Evolutionary conservation across 2,888 invertebrate species (phyloP).

Genomic region (Callinectes sapidus): DNA sequence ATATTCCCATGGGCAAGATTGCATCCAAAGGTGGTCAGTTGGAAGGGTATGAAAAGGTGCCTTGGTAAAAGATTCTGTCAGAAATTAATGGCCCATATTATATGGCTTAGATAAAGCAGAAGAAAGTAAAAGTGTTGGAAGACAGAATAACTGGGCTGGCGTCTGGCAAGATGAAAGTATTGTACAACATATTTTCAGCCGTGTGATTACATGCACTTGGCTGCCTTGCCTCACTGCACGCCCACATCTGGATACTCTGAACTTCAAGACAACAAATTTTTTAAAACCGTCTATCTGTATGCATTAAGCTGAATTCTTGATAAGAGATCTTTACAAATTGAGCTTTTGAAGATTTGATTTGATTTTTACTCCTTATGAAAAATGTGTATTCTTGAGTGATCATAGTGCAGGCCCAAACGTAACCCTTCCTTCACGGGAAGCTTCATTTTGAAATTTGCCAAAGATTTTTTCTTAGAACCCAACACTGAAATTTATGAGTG

Average conservation of each 20-base stretch:
- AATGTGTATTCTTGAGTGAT: no score
- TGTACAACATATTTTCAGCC: not conserved
- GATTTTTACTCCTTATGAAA: no score
- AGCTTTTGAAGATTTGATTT: not conserved
- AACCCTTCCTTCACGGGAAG: not conserved
- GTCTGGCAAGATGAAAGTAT: not conserved
- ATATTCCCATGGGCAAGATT: not conserved
- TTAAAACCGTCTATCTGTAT: not conserved
- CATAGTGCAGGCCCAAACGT: not conserved
- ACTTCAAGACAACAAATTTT: no score
- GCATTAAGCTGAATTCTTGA: not conserved
- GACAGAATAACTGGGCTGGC: not conserved
- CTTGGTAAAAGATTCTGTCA: not conserved
- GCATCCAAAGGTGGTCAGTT: not conserved
- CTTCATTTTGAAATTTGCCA: conserved; percentile 29
- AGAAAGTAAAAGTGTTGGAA: not conserved
- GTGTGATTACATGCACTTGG: no score
- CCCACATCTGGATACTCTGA: not conserved
- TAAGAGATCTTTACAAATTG: not conserved
- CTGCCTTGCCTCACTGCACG: not conserved
- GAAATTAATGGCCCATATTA: not conserved
- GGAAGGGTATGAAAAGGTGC: not conserved
- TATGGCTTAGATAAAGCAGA: not conserved
- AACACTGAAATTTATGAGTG: not conserved
- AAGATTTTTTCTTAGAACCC: conserved; percentile 22